Percentiles rank a stretch among this genome's conserved stretches.
phyloP scores from a whole-genome alignment of 2,888 invertebrate species.

The Nomada ferruginata region DNA sequence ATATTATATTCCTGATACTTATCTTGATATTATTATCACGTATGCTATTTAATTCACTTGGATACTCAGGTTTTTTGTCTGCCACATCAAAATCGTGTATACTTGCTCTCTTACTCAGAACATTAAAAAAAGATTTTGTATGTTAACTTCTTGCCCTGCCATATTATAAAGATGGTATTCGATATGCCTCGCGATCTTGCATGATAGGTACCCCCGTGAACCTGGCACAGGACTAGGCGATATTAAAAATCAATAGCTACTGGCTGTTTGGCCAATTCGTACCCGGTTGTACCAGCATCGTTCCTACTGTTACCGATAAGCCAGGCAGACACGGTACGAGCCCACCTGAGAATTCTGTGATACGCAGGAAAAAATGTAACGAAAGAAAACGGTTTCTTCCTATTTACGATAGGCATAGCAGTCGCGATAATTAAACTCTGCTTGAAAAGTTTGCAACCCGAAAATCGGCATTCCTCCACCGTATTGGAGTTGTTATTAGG shows the following conservation, averaged over 20 bases:
- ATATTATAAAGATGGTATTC: background rate
- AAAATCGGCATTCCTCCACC: conserved; percentile 21
- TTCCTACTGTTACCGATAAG: conserved; percentile 30
- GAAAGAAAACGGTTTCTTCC: background rate
- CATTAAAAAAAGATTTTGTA: background rate
- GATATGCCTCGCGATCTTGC: conserved; percentile 52
- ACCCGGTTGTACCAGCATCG: conserved; percentile 55
- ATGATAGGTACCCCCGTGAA: conserved; percentile 64
- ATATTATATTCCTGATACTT: too few relatives aligned
- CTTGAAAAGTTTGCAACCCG: background rate
- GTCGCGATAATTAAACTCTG: conserved; percentile 16
- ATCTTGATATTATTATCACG: too few relatives aligned
- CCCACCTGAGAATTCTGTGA: conserved; percentile 1
- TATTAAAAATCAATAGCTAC: conserved; percentile 71
- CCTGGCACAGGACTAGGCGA: conserved; percentile 63
- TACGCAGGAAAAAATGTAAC: background rate
- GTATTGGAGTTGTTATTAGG: background rate
- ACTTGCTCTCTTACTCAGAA: background rate
- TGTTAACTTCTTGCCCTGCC: background rate
- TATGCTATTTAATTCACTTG: too few relatives aligned
- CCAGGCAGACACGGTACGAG: conserved; percentile 5
- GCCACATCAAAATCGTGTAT: background rate
- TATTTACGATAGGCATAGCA: conserved; percentile 19
- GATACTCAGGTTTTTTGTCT: too few relatives aligned
- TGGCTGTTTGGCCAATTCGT: conserved; percentile 60